Evolutionary conservation across 2,113 vertebrate species (phyloP), one percentile per base, ranked within the genome.

Genomic region (Heloderma charlesbogerti): DNA sequence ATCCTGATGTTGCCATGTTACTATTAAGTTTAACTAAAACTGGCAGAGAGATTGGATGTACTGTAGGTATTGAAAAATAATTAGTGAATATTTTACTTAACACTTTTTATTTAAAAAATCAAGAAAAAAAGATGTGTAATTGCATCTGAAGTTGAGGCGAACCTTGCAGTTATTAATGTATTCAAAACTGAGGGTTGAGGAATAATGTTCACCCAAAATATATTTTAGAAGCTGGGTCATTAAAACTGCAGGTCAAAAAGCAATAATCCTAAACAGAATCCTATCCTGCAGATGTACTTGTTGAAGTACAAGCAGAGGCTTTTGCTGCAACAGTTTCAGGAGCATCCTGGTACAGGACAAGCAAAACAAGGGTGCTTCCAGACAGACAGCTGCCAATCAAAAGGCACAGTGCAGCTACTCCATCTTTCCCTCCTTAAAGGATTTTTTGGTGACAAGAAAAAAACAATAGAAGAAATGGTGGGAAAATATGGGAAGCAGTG

Each of bases 1-100:
- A 54, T 29, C 27, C 18, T 54, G 72, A 29, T 31, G 7, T 60
- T 37, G 20, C 6, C 51, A 43, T 60, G 71, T 34, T 37, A 34
- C 48, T 27, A 87, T 88, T 75, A 40, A 54, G n/a, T n/a, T n/a
- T n/a, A n/a, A n/a, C 51, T 78, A 78, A 88, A 87, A 66, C 57
- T 66, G 45, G 5, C 20, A 80, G 60, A 60, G 4, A 88, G 8
- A 83, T 37, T 20, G 60, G 20, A 37, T 37, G 10, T 22, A 37
- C 3, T 60, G 57, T 37, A 83, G 57, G 31, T n/a, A 63, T 9
- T 37, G n/a, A 31, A 83, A 60, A 31, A n/a, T 83, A 25, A 51
- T 87, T 37, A 40, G 43, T 54, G 45, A 27, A 54, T 54, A 74
- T 72, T 40, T 12, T 83, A 25, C 40, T 43, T 22, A 34, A 57